These are phyloP conservation scores for Chrysaora quinquecirrha DNA, from an alignment of 30 jellyfish, hydroid and myxozoan species.

Conservation along the genomic window DNA sequence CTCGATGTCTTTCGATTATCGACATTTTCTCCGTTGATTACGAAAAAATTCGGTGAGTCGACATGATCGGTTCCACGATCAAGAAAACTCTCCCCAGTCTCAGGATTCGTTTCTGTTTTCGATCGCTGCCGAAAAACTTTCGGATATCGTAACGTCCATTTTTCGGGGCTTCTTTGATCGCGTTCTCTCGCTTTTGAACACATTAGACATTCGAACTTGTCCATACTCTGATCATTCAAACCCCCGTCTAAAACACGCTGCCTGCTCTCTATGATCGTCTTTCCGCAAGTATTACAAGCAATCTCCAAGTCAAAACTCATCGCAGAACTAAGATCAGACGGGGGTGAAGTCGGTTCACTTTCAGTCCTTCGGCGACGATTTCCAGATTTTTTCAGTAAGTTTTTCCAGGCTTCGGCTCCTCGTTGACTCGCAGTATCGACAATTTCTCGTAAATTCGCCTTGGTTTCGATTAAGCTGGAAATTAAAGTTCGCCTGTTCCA, in stretches of 20 bases:
- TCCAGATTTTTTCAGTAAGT: conserved; percentile 57
- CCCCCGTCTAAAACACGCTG: conserved; percentile 72
- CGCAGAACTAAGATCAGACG: conserved; percentile 12
- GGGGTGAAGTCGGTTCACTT: conserved; percentile 49
- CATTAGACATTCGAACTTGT: conserved; percentile 70
- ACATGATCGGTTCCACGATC: conserved; percentile 28
- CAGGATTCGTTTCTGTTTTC: conserved; percentile 31
- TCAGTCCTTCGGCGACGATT: conserved; percentile 43
- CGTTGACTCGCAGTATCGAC: conserved; percentile 93
- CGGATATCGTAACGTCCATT: conserved; percentile 47
- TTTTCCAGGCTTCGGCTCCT: conserved; percentile 93
- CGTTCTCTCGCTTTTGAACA: conserved; percentile 63
- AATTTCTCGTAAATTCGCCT: conserved; percentile 90
- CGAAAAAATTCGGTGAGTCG: conserved; percentile 46
- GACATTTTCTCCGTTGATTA: conserved; percentile 72
- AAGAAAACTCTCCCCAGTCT: conserved; percentile 48
- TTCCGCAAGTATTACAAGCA: conserved; percentile 91
- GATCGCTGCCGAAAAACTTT: conserved; percentile 25
- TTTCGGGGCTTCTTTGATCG: conserved; percentile 22
- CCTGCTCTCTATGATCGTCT: conserved; percentile 87
- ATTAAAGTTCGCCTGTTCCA: conserved; percentile 80
- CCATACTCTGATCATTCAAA: conserved; percentile 64
- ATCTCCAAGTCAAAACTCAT: conserved; percentile 90
- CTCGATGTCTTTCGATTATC: conserved; percentile 42
- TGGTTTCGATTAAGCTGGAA: conserved; percentile 82